Base-by-base conservation (phyloP, 2,888 invertebrate species). In the Lithophane semibrunnea region DNA sequence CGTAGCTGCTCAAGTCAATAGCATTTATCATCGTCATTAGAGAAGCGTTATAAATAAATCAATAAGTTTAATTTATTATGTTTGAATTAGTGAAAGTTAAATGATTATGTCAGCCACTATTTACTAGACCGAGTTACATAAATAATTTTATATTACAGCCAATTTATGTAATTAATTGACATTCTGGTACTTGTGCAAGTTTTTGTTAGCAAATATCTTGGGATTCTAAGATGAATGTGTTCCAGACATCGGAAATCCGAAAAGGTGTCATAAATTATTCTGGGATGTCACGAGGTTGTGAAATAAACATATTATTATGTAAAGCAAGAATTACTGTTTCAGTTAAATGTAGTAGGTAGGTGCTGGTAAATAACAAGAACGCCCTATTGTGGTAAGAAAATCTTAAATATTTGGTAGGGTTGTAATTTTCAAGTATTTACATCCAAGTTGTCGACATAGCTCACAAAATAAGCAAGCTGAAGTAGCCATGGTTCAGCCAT, bases 1-100 rank as follows among this genome's bases (percentile, higher is more conserved):
- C 71, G 21, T 83, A 83, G 82, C 88, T 83, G 86, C 89, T 80
- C 74, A 71, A 79, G 88, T 90, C 88, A 89, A 90, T 91, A 88
- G 82, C 90, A 94, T 94, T 91, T 91, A 93, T 94, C 94, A 93
- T 91, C 85, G 90, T 90, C 89, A 90, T 90, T 91, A 83, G 37
- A 78, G 68, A 76, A 83, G 76, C 76, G 83, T 83, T 85, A 82
- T 73, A 88, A 82, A 92, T 92, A 88, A 89, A 90, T 90, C 88
- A 90, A 91, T 91, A 88, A 86, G 78, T 83, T 82, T 89, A 91
- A 92, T 92, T 91, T 91, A 91, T 92, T 88, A 85, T 81, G 77
- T 80, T 79, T 70, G 83, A 86, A 78, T 73, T 70, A 88, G 93
- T 92, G 92, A 92, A 92, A 92, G 93, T 88, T 81, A 86, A 84